Evolutionary conservation across 2,888 invertebrate genomes (phyloP).

Genomic region (Mantis religiosa): DNA sequence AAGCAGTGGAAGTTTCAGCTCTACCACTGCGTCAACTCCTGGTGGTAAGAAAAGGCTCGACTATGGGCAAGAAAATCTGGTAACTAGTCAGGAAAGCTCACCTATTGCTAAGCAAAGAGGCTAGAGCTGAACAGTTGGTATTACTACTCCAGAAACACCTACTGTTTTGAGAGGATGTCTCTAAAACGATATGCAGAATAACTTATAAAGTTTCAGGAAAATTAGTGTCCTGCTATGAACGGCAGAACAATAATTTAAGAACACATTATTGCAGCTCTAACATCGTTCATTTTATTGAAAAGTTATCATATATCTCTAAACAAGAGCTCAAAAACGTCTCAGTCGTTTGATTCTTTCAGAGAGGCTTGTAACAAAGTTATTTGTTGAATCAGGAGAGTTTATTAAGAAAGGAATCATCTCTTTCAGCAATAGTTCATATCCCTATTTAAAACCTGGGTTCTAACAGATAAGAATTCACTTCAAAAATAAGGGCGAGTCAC

Average conservation of each 20-base stretch:
- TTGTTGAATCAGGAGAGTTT: too few relatives aligned
- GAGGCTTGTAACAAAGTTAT: too few relatives aligned
- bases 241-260: background rate
- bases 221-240: background rate
- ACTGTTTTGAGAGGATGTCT: background rate
- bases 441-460: too few relatives aligned
- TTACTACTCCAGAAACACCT: background rate
- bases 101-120: background rate
- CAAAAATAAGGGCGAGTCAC: too few relatives aligned
- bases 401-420: too few relatives aligned
- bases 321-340: background rate
- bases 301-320: background rate
- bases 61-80: background rate
- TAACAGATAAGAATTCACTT: too few relatives aligned
- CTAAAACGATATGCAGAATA: background rate
- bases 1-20: conserved; percentile 26
- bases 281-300: background rate
- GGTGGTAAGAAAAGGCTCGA: conserved; percentile 17
- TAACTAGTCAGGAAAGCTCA: background rate
- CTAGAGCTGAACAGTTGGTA: background rate
- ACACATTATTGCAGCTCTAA: background rate
- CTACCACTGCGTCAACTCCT: conserved; percentile 17
- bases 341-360: too few relatives aligned
- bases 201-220: background rate
- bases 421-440: too few relatives aligned